A percentile compares a stretch with the other conserved stretches of the same genome.
These are phyloP conservation scores for Seriola dumerili DNA, from an alignment of 2,113 vertebrate species.

Conservation along the genomic window DNA sequence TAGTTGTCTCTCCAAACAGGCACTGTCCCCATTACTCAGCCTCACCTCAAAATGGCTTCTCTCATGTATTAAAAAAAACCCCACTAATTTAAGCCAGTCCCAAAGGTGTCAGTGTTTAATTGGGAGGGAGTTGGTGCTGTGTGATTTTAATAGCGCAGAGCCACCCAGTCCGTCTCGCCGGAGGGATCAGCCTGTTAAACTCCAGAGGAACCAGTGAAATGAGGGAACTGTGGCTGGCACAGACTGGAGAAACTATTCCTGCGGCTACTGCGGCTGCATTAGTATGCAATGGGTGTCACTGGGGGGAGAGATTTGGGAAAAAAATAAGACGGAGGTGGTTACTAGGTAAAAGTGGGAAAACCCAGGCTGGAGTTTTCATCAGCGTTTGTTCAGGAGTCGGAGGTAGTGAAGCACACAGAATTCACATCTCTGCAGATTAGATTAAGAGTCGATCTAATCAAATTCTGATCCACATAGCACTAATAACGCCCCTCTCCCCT, in stretches of 20 bases:
- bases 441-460: constrained; percentile 52
- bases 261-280: constrained; percentile 25
- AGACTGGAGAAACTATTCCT: constrained; percentile 27
- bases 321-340: constrained; percentile 35
- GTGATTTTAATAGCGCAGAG: constrained; percentile 47
- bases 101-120: constrained; percentile 50
- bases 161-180: constrained; percentile 3
- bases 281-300: constrained; percentile 29
- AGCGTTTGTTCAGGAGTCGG: constrained; percentile 26
- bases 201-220: constrained; percentile 54
- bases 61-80: constrained; percentile 15
- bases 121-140: constrained; percentile 35
- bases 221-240: constrained; percentile 1
- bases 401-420: constrained; percentile 14
- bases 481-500: constrained; percentile 14
- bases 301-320: constrained; percentile 1
- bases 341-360: constrained; percentile 7
- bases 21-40: constrained; percentile 12
- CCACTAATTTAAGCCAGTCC: constrained; percentile 7
- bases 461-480: constrained; percentile 17
- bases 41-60: constrained; percentile 36
- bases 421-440: constrained; percentile 31
- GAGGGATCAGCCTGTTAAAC: constrained; percentile 56
- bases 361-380: constrained; percentile 27
- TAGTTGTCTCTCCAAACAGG: not conserved